Conservation (phyloP, 1,140 invertebrate species). For the Leptinotarsa texana region DNA sequence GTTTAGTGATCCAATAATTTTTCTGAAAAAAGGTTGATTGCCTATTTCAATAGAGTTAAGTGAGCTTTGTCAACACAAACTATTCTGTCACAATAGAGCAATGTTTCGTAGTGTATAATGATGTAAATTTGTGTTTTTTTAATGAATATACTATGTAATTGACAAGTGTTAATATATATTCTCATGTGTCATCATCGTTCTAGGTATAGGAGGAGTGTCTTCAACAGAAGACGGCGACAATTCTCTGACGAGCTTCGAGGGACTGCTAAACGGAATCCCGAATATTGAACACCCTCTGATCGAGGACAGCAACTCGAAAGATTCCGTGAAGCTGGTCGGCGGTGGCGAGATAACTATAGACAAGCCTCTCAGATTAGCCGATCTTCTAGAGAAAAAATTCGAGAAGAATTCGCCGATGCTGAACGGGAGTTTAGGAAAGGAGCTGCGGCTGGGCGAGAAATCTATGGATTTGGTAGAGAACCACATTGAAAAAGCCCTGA, state of each 20-base stretch:
- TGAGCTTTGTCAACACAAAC: too few relatives aligned
- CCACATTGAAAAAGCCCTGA: conserved; percentile 63
- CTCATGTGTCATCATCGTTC: background rate
- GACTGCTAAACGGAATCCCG: conserved; percentile 64
- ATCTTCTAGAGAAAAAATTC: conserved; percentile 69
- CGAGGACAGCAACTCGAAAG: conserved; percentile 61
- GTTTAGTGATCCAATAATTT: too few relatives aligned
- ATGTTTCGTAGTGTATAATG: too few relatives aligned
- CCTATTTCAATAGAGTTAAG: too few relatives aligned
- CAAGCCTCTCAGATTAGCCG: conserved; percentile 66
- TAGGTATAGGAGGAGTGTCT: conserved; percentile 56
- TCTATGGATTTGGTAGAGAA: conserved; percentile 67
- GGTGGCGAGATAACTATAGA: conserved; percentile 49
- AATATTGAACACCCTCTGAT: conserved; percentile 60
- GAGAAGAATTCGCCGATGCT: conserved; percentile 63
- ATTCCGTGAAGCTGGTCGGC: conserved; percentile 56
- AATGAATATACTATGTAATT: too few relatives aligned
- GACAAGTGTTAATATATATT: too few relatives aligned
- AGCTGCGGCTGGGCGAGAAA: conserved; percentile 65
- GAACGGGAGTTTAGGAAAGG: conserved; percentile 65
- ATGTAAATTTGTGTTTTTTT: too few relatives aligned
- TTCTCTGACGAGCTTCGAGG: conserved; percentile 66
- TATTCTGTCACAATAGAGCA: too few relatives aligned
- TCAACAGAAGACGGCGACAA: conserved; percentile 64
- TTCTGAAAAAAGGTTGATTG: too few relatives aligned